These are phyloP conservation scores for Habropoda laboriosa DNA, from an alignment of 1,140 invertebrate species.

Conservation along the genomic window DNA sequence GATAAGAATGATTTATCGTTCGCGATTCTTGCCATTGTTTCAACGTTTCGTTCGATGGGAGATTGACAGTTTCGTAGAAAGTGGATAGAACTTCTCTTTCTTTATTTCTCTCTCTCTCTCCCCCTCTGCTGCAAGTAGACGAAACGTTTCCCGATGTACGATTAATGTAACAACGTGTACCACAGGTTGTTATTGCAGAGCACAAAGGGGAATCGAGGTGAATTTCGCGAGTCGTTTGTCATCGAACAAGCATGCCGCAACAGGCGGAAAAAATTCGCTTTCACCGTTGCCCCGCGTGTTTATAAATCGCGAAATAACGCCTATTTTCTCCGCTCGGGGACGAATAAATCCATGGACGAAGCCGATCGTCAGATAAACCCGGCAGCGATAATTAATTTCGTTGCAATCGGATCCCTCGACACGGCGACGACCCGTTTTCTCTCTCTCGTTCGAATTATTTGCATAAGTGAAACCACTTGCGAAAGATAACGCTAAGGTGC, in stretches of 20 bases:
- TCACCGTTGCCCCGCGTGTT: slow-evolving; percentile 2
- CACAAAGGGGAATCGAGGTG: background rate
- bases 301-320: background rate
- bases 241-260: background rate
- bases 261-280: slow-evolving; percentile 11
- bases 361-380: slow-evolving; percentile 25
- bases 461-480: slow-evolving; percentile 39
- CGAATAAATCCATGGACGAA: background rate
- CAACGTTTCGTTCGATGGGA: background rate
- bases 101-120: background rate
- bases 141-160: background rate
- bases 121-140: background rate
- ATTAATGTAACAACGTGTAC: background rate
- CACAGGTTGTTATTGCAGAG: too few species aligned
- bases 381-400: slow-evolving; percentile 29
- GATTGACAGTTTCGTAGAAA: background rate
- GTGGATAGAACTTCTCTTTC: background rate
- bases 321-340: slow-evolving; percentile 23
- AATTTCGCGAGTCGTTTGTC: background rate
- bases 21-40: background rate
- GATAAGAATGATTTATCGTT: slow-evolving; percentile 26
- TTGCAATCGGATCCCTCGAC: slow-evolving; percentile 10
- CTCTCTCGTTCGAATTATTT: slow-evolving; percentile 4
- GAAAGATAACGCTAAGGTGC: slow-evolving; percentile 6
- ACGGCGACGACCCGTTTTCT: background rate